A percentile compares a stretch with the other conserved stretches of the same genome.
These are phyloP conservation scores for Bradypus variegatus DNA, from an alignment of 2,797 vertebrate species.

Conservation along the genomic window DNA sequence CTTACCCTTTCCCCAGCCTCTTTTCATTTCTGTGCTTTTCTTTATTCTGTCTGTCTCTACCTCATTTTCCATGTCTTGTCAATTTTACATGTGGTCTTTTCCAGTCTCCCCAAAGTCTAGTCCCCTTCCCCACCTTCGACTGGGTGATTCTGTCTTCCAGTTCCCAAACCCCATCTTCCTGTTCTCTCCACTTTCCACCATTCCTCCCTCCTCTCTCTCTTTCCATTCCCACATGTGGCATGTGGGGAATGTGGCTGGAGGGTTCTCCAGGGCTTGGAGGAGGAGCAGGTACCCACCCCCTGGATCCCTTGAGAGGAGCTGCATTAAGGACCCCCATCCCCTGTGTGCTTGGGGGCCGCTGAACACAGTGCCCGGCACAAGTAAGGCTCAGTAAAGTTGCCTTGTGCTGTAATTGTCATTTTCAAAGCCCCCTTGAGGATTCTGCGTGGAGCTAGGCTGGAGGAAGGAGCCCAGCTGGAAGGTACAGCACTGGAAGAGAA, in stretches of 20 bases:
- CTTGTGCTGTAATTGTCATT: not conserved
- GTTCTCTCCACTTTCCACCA: not conserved
- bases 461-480: not conserved
- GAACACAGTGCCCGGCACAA: not conserved
- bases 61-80: not conserved
- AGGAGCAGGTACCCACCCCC: not conserved
- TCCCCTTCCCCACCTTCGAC: too few relatives aligned
- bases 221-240: not conserved
- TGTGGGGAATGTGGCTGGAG: slow-evolving; percentile 28
- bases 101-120: not conserved
- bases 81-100: not conserved
- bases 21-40: not conserved
- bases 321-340: not conserved
- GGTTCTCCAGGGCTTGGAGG: not conserved
- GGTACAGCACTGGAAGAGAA: not conserved
- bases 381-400: not conserved
- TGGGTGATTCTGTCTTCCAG: not conserved
- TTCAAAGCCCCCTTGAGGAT: not conserved
- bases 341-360: not conserved
- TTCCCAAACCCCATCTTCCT: not conserved
- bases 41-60: not conserved
- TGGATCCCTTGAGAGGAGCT: not conserved
- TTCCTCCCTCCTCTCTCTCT: not conserved
- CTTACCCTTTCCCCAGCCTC: not conserved
- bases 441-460: not conserved